Conservation (phyloP, 2,113 vertebrate genomes). For the Glareola pratincola region DNA sequence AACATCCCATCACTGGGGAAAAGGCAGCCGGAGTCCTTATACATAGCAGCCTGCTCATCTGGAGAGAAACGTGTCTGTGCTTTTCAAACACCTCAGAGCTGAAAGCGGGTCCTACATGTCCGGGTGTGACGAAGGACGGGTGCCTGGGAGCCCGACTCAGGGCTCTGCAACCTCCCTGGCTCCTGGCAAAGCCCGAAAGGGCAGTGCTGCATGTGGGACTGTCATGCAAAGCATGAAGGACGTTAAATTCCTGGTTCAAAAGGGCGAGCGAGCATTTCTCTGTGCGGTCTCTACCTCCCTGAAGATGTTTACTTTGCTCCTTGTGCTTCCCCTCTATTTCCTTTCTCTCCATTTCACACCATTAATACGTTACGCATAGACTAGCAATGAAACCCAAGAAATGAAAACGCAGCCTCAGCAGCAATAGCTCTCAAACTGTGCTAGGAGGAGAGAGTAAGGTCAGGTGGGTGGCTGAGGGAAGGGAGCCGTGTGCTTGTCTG, state of each 20-base stretch:
- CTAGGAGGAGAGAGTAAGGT: not conserved
- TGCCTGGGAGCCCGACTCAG: not conserved
- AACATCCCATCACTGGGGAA: not conserved
- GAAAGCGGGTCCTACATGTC: rapidly evolving
- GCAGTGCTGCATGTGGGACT: rapidly evolving
- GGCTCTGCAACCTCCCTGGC: not conserved
- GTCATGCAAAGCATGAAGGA: not conserved
- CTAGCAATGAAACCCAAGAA: not conserved
- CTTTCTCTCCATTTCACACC: not conserved
- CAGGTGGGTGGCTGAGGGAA: not conserved
- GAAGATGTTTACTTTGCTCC: constrained; percentile 15
- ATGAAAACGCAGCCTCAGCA: not conserved
- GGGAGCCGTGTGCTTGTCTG: rapidly evolving
- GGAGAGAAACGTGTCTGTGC: not conserved
- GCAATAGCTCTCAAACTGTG: not conserved
- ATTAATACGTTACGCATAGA: not conserved
- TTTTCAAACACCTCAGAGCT: not conserved
- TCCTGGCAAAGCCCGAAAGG: not conserved
- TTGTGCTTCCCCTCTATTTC: not conserved
- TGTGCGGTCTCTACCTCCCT: not conserved
- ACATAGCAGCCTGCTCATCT: not conserved
- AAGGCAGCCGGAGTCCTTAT: not conserved
- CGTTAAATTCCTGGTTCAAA: not conserved
- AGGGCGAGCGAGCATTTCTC: not conserved
- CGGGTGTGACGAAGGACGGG: rapidly evolving